Evolutionary conservation across 64 coral and sea anemone species (phyloP), one percentile per base, ranked within the genome.

Genomic region (Dendrophyllia cribrosa): DNA sequence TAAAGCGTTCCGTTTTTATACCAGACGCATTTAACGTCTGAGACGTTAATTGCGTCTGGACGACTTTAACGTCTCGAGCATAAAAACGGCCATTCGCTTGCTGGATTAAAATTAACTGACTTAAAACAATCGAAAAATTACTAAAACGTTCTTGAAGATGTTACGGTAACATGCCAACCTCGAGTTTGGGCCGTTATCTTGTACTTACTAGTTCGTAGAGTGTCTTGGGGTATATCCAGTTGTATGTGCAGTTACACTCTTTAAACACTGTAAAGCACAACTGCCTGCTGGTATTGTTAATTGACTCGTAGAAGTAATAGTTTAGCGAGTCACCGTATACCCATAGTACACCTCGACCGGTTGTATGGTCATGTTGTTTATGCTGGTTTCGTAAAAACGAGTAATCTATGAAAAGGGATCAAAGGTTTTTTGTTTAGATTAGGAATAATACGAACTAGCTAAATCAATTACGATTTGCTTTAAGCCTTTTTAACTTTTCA

Each of bases 171-270:
- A 34, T 34, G 34, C 34, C 34, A 34, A 34, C 34, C 34, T 34
- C 34, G 53, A 56, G 34, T 34, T 34, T 34, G 34, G 2, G 34
- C 34, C 2, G 34, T 34, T 34, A 34, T 34, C 34, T 34, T 56
- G 70, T n/a, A 61, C 70, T 83, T 75, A 94, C 93, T 69, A 94
- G 48, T 10, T 92, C 90, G 23, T 96, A 96, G 59, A 96, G 89
- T 63, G 90, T 92, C 89, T 96, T 96, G 22, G 94, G 94, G 34
- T 96, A 96, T 24, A 96, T 96, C 94, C 94, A 96, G 75, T 96
- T 96, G 53, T 96, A 96, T n/a, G 84, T 92, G 7, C 19, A 81
- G 48, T 67, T 96, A 19, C 94, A 96, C 9, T 83, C 79, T 4
- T 82, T 19, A 74, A 96, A 96, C 43, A 96, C 89, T 62, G 87